A percentile compares a stretch with the other conserved stretches of the same genome.
These are phyloP conservation scores for Catharus minimus DNA, from an alignment of 2,113 vertebrate genomes.

Conservation along the genomic window DNA sequence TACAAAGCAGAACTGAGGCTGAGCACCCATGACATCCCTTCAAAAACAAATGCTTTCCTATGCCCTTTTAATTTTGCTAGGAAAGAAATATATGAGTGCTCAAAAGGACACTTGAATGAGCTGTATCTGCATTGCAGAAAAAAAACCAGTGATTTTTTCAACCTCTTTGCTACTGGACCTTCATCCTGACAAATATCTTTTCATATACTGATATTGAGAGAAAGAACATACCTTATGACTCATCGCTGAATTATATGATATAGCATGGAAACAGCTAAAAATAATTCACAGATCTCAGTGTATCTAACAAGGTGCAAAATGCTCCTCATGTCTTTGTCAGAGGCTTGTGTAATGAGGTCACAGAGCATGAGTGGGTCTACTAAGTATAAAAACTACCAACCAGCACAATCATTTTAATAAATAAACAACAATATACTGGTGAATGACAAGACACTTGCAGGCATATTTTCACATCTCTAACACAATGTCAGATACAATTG, in stretches of 20 bases:
- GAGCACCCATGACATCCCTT: background rate
- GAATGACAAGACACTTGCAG: background rate
- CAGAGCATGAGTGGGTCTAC: background rate
- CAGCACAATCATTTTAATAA: background rate
- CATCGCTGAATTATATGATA: background rate
- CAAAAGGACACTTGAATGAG: background rate
- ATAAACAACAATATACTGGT: background rate
- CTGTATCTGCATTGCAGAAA: background rate
- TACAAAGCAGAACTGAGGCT: constrained; percentile 1
- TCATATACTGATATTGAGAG: background rate
- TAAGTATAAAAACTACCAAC: background rate
- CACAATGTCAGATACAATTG: background rate
- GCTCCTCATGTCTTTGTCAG: background rate
- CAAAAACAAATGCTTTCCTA: background rate
- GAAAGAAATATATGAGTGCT: background rate
- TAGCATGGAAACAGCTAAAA: background rate
- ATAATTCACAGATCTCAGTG: background rate
- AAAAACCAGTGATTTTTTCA: background rate
- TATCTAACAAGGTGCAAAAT: background rate
- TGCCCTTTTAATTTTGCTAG: background rate
- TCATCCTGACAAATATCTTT: background rate
- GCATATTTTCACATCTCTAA: background rate
- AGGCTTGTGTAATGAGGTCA: background rate
- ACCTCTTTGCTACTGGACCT: background rate
- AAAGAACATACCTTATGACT: background rate